phyloP scores from a whole-genome alignment of 2,888 invertebrate species.

The Clistopyga incitator region DNA sequence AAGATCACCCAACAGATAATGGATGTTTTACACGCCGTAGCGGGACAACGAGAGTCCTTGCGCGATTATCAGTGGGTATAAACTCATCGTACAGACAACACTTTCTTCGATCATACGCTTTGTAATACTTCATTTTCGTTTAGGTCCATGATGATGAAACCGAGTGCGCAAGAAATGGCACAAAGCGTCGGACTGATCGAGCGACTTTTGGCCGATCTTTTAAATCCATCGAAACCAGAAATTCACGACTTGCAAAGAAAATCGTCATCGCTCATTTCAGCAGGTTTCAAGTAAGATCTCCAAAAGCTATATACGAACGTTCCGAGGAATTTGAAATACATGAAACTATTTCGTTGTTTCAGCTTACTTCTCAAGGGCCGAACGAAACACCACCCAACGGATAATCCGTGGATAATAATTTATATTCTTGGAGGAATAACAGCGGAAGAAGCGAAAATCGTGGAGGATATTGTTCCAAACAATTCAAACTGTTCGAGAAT shows the following conservation, averaged over 20 bases:
- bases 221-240: conserved; percentile 87
- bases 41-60: conserved; percentile 82
- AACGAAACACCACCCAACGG: conserved; percentile 86
- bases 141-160: conserved; percentile 85
- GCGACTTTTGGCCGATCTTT: conserved; percentile 87
- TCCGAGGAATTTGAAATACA: background rate
- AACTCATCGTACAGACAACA: conserved; percentile 5
- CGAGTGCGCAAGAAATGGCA: conserved; percentile 85
- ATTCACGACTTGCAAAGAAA: conserved; percentile 86
- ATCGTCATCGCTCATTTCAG: conserved; percentile 87
- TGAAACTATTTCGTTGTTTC: conserved; percentile 68
- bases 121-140: background rate
- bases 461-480: conserved; percentile 80
- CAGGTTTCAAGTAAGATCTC: conserved; percentile 87
- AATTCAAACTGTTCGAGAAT: conserved; percentile 70
- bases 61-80: conserved; percentile 83
- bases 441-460: conserved; percentile 87
- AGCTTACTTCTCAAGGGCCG: conserved; percentile 87
- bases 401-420: conserved; percentile 88
- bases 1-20: conserved; percentile 81
- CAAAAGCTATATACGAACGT: background rate
- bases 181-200: conserved; percentile 86
- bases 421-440: conserved; percentile 89
- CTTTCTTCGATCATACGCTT: background rate
- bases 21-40: conserved; percentile 81